phyloP scores from a whole-genome alignment of 1,140 invertebrate species.

The Holotrichia oblita region DNA sequence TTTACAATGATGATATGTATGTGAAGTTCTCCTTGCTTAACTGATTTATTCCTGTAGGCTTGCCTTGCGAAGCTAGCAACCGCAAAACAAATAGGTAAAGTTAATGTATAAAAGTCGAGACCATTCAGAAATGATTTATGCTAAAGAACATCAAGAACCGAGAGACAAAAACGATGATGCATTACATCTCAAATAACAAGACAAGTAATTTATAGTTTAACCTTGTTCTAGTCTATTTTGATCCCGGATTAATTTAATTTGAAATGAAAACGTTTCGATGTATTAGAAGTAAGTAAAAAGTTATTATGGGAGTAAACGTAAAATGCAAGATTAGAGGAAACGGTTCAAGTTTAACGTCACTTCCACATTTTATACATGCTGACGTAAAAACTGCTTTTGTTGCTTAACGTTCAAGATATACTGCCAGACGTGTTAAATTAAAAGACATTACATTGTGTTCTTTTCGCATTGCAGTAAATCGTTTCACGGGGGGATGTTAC shows the following conservation, averaged over 20 bases:
- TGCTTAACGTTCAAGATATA: slow-evolving; percentile 45
- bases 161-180: background rate
- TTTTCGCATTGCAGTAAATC: slow-evolving; percentile 49
- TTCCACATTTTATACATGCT: slow-evolving; percentile 14
- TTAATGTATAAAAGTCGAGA: background rate
- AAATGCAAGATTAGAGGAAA: no score
- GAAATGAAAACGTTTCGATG: background rate
- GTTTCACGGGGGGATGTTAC: slow-evolving; percentile 33
- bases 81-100: background rate
- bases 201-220: background rate
- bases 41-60: background rate
- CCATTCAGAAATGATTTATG: background rate
- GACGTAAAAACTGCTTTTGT: slow-evolving; percentile 1
- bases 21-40: background rate
- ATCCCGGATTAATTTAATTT: background rate
- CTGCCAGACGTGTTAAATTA: slow-evolving; percentile 50
- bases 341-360: no score
- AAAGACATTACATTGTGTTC: slow-evolving; percentile 51
- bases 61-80: background rate
- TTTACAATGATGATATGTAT: background rate
- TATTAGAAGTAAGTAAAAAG: no score
- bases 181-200: slow-evolving; percentile 8
- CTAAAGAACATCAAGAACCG: background rate
- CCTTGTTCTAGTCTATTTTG: background rate
- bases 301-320: no score